phyloP scores from a whole-genome alignment of 2,797 vertebrate species.

The Coranthus polyacanthus region DNA sequence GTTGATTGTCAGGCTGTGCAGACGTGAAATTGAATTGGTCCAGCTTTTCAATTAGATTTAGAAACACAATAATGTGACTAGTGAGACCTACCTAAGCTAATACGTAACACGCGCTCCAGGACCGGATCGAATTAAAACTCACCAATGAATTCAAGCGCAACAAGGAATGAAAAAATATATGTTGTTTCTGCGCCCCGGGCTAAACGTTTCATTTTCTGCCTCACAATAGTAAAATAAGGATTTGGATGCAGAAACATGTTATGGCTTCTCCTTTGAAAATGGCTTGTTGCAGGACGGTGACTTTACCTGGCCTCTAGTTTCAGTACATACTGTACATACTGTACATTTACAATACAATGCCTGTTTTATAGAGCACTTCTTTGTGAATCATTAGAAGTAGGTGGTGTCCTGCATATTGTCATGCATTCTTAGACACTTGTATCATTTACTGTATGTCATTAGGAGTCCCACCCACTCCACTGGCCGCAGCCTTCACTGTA shows the following conservation, averaged over 20 bases:
- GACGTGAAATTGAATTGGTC: conserved; percentile 13
- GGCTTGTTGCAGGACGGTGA: no score
- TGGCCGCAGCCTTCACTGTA: conserved; percentile 1
- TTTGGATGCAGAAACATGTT: neutral
- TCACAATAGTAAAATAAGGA: neutral
- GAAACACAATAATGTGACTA: conserved; percentile 19
- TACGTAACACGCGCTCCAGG: conserved; percentile 1
- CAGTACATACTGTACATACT: neutral
- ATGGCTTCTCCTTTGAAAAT: no score
- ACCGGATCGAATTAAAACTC: conserved; percentile 15
- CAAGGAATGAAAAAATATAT: neutral
- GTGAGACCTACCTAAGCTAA: conserved; percentile 17
- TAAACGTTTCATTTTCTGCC: no score
- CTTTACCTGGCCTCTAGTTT: no score
- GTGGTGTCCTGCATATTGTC: conserved; percentile 47
- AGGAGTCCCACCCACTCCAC: conserved; percentile 40
- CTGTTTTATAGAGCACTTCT: neutral
- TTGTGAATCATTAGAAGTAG: conserved; percentile 41
- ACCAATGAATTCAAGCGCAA: neutral
- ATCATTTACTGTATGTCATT: conserved; percentile 59
- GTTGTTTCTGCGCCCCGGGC: neutral
- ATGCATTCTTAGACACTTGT: conserved; percentile 70
- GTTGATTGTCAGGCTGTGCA: conserved; percentile 18
- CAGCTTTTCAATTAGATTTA: conserved; percentile 40
- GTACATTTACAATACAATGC: neutral